Base-by-base conservation (phyloP, 1,140 invertebrate species). In the Calliphora vicina region DNA sequence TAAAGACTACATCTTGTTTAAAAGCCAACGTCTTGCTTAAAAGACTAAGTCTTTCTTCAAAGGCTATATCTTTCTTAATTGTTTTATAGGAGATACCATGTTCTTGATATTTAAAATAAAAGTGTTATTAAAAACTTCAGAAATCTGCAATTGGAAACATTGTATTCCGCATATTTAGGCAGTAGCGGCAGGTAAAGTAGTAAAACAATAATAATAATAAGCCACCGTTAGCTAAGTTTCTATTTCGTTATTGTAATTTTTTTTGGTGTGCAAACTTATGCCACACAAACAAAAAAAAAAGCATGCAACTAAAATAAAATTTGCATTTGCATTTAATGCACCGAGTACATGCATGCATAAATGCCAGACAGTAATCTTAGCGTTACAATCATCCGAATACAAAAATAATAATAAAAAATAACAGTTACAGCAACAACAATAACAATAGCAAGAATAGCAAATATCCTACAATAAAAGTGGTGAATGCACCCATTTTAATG, bases 321-420 rank as follows among this genome's bases (percentile, higher is more conserved):
- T 67, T 67, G 61, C 61, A 78, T 78, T 78, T 78, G 29, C 74
- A 78, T 78, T 78, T 78, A 78, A 78, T 78, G 74, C 74, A 78
- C 5, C 74, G 9, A 43, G 42, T 45, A 78, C 74, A 78, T 78
- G 74, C 35, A 25, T 50, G 80, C 57, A 42, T 20, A 81, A 81
- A 81, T 81, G 57, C 43, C 80, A 57, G 43, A 67, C 80, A 50
- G 42, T 67, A 81, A 81, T 81, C 80, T 50, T 67, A 81, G 80
- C 80, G 80, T 81, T 81, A 67, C 80, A 81, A 81, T 81, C 80
- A 67, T 27, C n/a, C 25, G n/a, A 76, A 29, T n/a, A 76, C 73
- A 76, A 76, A 20, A 76, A 76, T 20, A 76, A 76, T 20, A 76
- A 35, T 35, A 74, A 74, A 29, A 74, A 74, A 74, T 35, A 74